Base-by-base conservation (phyloP, 2,797 vertebrate species). In the Vespertilio murinus region DNA sequence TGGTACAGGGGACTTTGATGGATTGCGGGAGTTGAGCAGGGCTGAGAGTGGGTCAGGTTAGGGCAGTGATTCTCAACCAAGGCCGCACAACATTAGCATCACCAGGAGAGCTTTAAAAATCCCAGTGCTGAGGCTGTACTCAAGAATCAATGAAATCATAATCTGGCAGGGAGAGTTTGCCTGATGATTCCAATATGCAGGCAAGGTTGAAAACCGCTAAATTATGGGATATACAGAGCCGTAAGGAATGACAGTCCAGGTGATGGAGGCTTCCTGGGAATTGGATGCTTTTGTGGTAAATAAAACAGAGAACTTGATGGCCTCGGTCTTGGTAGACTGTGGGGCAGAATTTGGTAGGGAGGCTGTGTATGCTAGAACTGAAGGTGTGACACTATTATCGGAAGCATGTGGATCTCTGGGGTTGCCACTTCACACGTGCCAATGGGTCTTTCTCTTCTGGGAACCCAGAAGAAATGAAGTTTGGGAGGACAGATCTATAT, bases 131-230 rank as follows among this genome's bases (percentile, higher is more conserved):
- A 64, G 47, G 18, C 17, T 45, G 6, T 0, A 22, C 20, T 75
- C 45, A 30, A 75, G 79, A 78, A 74, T 30, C 59, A 11, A 6
- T 90, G 74, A 87, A 40, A 64, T 75, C 8, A 73, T 33, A 69
- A 89, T 73, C 33, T 96, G 65, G 67, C 38, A 23, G 59, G 42
- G 49, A 89, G 90, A 84, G 33, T 85, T 69, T 95, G 23, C 45
- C 38, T 20, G 5, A n/a, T 59, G 78, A 90, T 59, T 81, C 69
- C 42, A 73, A 64, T 35, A 64, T n/a, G 20, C 7, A 85, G 78
- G 42, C 25, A 86, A 79, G 45, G 70, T 18, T 89, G 83, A 82
- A 89, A 93, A 61, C 14, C 42, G 42, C 28, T 47, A 88, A 69
- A 77, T 42, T 65, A 38, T 83, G 30, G 59, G 7, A 17, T 49